These are phyloP conservation scores for Linurgus olivaceus DNA, from an alignment of 2,797 vertebrate species.

Conservation along the genomic window DNA sequence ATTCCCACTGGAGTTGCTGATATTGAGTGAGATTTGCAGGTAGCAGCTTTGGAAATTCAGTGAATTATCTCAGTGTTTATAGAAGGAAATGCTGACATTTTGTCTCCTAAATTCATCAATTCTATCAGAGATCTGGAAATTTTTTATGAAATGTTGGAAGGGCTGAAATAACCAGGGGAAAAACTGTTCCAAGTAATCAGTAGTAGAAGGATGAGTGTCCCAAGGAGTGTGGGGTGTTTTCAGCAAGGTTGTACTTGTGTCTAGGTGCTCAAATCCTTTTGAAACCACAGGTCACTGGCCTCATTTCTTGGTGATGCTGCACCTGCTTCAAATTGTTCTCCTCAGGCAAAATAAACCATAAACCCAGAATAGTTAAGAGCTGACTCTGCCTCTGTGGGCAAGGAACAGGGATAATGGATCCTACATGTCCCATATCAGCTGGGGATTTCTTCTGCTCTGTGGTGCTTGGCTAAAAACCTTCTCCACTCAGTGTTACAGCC, in stretches of 20 bases:
- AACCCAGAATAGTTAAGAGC: neutral
- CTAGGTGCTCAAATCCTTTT: neutral
- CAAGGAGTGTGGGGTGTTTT: neutral
- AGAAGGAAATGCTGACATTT: neutral
- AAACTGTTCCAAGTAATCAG: neutral
- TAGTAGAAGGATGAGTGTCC: neutral
- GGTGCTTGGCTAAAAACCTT: neutral
- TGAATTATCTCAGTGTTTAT: neutral
- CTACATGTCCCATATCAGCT: neutral
- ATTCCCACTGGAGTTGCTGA: neutral
- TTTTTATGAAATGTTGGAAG: neutral
- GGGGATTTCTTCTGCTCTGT: neutral
- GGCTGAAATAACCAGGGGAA: neutral
- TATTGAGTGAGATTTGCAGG: neutral
- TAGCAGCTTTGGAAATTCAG: neutral
- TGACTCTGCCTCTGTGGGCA: neutral
- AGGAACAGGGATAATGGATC: neutral
- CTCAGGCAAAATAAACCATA: neutral
- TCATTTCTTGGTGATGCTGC: neutral
- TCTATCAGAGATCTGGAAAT: neutral
- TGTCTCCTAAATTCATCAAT: neutral
- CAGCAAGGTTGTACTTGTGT: neutral
- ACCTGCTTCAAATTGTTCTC: slow-evolving; percentile 7
- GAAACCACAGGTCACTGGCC: neutral
- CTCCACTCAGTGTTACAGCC: neutral